Evolutionary conservation across 1,140 invertebrate genomes (phyloP).

Genomic region (Carposina sasakii): DNA sequence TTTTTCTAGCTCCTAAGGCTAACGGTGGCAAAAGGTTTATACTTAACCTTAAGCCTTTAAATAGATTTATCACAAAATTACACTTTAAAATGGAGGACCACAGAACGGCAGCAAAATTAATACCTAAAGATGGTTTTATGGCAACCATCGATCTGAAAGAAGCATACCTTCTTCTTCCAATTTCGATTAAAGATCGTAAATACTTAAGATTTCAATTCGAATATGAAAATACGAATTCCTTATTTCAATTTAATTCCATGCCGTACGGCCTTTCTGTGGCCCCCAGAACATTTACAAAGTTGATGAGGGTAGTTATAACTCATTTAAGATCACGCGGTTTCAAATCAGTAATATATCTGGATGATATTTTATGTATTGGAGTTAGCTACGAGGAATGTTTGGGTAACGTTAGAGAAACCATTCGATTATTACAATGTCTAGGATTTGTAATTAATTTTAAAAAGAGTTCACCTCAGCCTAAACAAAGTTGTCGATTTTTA

Average conservation of each 20-base stretch:
- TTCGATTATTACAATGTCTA: constrained; percentile 3
- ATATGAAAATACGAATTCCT: too few relatives aligned
- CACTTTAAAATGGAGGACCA: too few relatives aligned
- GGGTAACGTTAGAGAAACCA: neutral
- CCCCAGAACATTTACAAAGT: too few relatives aligned
- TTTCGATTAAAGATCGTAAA: neutral
- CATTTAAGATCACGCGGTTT: neutral
- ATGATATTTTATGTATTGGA: constrained; percentile 6
- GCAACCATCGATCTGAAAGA: neutral
- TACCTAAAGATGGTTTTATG: constrained; percentile 3
- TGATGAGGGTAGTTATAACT: neutral
- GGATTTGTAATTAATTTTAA: constrained; percentile 10
- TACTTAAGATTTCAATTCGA: neutral
- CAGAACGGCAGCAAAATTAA: constrained; percentile 1
- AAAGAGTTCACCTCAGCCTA: neutral
- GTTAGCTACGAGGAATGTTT: too few relatives aligned
- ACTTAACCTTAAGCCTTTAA: neutral
- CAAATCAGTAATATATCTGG: neutral
- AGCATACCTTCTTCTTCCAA: constrained; percentile 5
- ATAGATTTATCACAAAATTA: neutral
- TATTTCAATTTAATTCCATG: too few relatives aligned
- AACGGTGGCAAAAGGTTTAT: neutral
- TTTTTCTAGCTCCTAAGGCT: neutral
- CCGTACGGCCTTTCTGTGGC: too few relatives aligned
- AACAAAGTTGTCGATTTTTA: constrained; percentile 4